Base-by-base conservation (phyloP, 2,113 vertebrate species). In the Hippopotamus amphibius region DNA sequence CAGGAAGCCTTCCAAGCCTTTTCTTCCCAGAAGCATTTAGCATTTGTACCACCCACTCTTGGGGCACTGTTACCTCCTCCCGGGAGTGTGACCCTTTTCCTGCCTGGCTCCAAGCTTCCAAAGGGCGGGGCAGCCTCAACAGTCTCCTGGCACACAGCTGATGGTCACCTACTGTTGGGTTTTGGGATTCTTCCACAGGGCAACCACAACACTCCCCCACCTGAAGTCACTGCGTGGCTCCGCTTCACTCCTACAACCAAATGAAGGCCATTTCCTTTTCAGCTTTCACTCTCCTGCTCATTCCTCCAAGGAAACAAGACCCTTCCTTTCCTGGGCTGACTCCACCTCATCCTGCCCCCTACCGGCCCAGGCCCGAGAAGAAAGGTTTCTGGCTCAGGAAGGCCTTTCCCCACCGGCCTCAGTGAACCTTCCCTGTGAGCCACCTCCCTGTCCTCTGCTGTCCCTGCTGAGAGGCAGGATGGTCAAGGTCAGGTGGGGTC, bases 281-380 rank as follows among this genome's bases (percentile, higher is more conserved):
- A 11, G 55, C 76, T 77, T 61, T 46, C 21, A 37, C 15, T n/a
- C 46, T 37, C 30, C 48, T 43, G 26, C 21, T 46, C 43, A 43
- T 21, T 53, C n/a, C 77, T 48, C 41, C 71, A 16, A 26, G 50
- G 53, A 55, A 7, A 46, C 26, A 5, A 77, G 48, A 21, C 5
- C 22, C 59, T 86, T 80, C 59, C 37, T n/a, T 5, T 43, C n/a
- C 13, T 7, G 5, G 4, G 57, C n/a, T 26, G 77, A 50, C 7
- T 30, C 48, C 1, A 0, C 46, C 74, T 50, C 15, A 37, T 37
- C 37, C 37, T 37, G 37, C 37, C 37, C 37, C 37, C 37, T 37
- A 37, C 37, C 37, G 2, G 37, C 17, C 21, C 9, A 50, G 12
- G 11, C 1, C 14, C 17, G 3, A 0, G 0, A 16, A 79, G 24